Evolutionary conservation across 23 tunicate species (phyloP).

Genomic region (Corella eumyota): DNA sequence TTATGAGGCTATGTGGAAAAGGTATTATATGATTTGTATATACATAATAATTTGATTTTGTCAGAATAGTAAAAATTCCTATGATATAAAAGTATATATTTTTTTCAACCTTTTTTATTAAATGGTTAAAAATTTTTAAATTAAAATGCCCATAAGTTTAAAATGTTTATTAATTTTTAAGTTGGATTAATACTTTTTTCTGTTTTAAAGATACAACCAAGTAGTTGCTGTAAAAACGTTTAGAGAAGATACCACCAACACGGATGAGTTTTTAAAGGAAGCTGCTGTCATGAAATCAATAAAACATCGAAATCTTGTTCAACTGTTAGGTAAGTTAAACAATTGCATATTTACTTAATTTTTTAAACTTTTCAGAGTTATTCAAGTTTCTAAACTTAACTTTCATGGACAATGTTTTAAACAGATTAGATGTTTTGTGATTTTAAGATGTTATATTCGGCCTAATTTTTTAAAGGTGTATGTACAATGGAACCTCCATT

Average conservation of each 20-base stretch:
- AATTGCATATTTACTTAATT: constrained; percentile 1
- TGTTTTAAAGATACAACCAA: constrained; percentile 74
- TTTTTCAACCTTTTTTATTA: too few species aligned
- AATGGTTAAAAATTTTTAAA: too few species aligned
- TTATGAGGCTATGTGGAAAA: constrained; percentile 94
- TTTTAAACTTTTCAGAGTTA: background rate
- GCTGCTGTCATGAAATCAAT: constrained; percentile 87
- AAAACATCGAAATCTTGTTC: constrained; percentile 81
- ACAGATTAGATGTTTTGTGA: too few species aligned
- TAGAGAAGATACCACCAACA: constrained; percentile 82
- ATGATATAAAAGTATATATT: too few species aligned
- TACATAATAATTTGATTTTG: background rate
- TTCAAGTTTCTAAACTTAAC: too few species aligned
- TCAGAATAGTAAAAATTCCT: too few species aligned
- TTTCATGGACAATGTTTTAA: too few species aligned
- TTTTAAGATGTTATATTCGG: background rate
- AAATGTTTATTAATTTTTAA: too few species aligned
- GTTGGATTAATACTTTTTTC: too few species aligned
- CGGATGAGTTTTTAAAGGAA: constrained; percentile 89
- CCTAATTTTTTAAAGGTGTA: constrained; percentile 48
- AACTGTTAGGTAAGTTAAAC: constrained; percentile 46
- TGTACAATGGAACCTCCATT: constrained; percentile 93
- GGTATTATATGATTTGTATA: constrained; percentile 17
- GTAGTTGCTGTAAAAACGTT: constrained; percentile 90
- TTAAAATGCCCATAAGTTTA: too few species aligned